Base-by-base conservation (phyloP, 1,140 invertebrate species). In the Zeugodacus cucurbitae region DNA sequence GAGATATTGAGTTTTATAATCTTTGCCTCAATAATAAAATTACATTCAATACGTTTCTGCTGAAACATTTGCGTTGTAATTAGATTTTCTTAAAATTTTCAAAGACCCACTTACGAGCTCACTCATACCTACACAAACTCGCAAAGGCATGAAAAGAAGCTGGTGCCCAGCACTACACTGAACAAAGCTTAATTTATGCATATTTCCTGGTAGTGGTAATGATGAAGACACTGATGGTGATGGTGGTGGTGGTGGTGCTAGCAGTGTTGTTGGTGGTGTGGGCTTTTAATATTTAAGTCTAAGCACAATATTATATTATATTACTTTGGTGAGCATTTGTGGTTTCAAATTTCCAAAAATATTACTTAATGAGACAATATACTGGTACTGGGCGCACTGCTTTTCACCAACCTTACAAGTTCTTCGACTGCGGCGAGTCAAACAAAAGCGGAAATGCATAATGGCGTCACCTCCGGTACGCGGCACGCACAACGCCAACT, bases 311-410 rank as follows among this genome's bases (percentile, higher is more conserved):
- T 48, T 29, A 26, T 82, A 82, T 48, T 48, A 26, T 48, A 82
- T 20, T 82, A 29, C 74, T 54, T 82, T 82, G 74, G 74, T 44
- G 74, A 82, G 41, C 74, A 82, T 82, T 82, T 82, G 74, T 82
- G 74, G 74, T 82, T 82, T 82, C 74, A 82, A 82, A 82, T 82
- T 82, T 82, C 74, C 41, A 82, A 82, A 82, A 82, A 48, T 82
- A 82, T 82, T 82, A 41, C 74, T 54, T 82, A 82, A 82, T 82
- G 44, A 82, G 74, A 48, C 74, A 82, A 48, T 82, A 11, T 41
- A 10, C n/a, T 7, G 20, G 37, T 0, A n/a, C 20, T 1, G 20
- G 17, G 37, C 7, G 22, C 32, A 22, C 6, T 0, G 0, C n/a
- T 20, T 37, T 82, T 3, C n/a, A 14, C n/a, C 10, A 41, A 48